A percentile compares a stretch with the other conserved stretches of the same genome.
Conservation (phyloP, 2,797 vertebrate species). For the Novumbra hubbsi region DNA sequence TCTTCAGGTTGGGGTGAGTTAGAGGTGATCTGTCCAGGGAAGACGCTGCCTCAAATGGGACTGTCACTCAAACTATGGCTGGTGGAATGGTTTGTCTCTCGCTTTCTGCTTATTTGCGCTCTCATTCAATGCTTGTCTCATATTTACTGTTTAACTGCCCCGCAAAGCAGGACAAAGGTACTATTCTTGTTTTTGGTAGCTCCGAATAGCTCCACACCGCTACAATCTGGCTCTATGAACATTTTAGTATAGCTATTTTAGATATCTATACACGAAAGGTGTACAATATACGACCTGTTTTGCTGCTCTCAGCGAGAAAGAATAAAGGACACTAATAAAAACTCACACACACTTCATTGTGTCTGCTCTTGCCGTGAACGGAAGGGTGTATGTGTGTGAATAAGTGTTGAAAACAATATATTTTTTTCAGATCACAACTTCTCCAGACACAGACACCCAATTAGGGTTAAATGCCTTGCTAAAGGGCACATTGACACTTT, state of each 20-base stretch:
- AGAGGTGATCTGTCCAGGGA: neutral
- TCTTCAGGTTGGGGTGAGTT: neutral
- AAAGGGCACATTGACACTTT: no score
- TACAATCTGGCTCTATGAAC: no score
- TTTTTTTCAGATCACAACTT: no score
- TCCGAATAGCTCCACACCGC: no score
- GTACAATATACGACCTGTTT: neutral
- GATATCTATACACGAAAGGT: neutral
- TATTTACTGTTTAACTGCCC: no score
- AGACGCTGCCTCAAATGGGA: neutral
- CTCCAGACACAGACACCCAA: no score
- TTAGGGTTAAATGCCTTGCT: no score
- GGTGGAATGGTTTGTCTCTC: neutral
- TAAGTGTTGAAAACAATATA: no score
- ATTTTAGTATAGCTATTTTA: no score
- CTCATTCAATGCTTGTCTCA: neutral
- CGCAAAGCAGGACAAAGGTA: no score
- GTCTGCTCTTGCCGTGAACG: neutral
- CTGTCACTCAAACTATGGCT: constrained; percentile 10
- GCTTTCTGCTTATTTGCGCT: neutral
- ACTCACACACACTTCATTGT: neutral
- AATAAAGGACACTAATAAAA: neutral
- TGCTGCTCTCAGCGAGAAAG: neutral
- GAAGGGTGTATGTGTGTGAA: neutral
- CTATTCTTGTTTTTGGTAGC: no score